Percentiles rank a stretch among this genome's conserved stretches.
These are phyloP conservation scores for Geodia barretti DNA, from an alignment of 37 sponge, comb jelly and placozoan species.

Conservation along the genomic window DNA sequence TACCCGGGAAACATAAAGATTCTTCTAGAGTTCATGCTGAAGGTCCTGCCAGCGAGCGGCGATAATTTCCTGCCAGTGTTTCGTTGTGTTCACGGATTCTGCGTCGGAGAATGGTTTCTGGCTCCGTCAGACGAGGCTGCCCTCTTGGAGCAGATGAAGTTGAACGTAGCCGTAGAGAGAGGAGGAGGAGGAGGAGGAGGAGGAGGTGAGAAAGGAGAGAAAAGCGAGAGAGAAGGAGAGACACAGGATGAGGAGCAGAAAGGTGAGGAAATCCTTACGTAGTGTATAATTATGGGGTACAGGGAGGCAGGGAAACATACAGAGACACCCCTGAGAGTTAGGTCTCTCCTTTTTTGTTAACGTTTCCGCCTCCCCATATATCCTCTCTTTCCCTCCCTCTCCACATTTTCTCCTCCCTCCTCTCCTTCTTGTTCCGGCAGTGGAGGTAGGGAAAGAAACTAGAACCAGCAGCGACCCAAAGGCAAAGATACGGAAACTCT, in stretches of 20 bases:
- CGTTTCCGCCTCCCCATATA: too few relatives aligned
- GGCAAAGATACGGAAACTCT: conserved; percentile 23
- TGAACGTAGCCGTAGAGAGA: background rate
- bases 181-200: conserved; percentile 4
- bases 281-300: background rate
- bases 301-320: background rate
- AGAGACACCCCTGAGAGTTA: too few relatives aligned
- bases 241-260: background rate
- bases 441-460: background rate
- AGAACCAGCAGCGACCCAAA: conserved; percentile 7
- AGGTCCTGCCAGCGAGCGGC: conserved; percentile 1
- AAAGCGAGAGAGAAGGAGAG: background rate
- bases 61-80: conserved; percentile 37
- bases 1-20: conserved; percentile 1
- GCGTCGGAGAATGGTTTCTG: conserved; percentile 18
- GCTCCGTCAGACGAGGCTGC: conserved; percentile 3
- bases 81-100: conserved; percentile 23
- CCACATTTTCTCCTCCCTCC: background rate
- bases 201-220: background rate
- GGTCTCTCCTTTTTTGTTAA: too few relatives aligned
- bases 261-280: background rate
- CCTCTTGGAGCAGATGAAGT: conserved; percentile 13
- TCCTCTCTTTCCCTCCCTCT: background rate
- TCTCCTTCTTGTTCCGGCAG: background rate
- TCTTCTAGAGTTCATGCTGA: conserved; percentile 29